Percentiles rank a stretch among this genome's conserved stretches.
These are phyloP conservation scores for Philereme vetulata DNA, from an alignment of 2,888 invertebrate species.

Conservation along the genomic window DNA sequence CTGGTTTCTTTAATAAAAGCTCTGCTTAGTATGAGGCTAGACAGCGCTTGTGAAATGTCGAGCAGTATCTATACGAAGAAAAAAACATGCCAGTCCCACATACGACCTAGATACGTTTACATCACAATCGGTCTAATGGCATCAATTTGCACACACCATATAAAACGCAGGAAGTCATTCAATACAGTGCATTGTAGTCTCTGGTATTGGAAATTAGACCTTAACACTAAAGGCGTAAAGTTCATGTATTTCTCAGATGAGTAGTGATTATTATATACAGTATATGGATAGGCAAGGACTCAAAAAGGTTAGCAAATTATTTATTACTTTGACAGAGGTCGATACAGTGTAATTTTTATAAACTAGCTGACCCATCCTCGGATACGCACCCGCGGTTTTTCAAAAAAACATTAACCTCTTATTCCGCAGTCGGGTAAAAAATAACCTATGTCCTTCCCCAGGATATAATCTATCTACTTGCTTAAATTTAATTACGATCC, in stretches of 20 bases:
- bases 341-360: too few species aligned
- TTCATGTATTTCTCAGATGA: neutral
- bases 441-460: too few species aligned
- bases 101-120: constrained; percentile 29
- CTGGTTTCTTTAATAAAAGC: too few species aligned
- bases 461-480: too few species aligned
- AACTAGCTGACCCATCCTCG: too few species aligned
- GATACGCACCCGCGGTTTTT: too few species aligned
- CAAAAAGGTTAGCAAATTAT: neutral
- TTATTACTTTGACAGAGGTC: too few species aligned
- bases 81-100: constrained; percentile 18
- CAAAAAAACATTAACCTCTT: too few species aligned
- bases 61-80: constrained; percentile 1
- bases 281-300: constrained; percentile 24
- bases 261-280: neutral
- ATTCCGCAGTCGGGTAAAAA: too few species aligned
- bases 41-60: too few species aligned
- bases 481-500: too few species aligned
- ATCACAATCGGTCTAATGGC: constrained; percentile 32
- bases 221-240: constrained; percentile 12
- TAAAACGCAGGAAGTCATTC: constrained; percentile 33
- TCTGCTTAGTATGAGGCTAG: too few species aligned
- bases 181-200: constrained; percentile 15
- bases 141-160: constrained; percentile 35
- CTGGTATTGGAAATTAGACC: constrained; percentile 20